These are phyloP conservation scores for Ametastegia equiseti DNA, from an alignment of 2,888 invertebrate species.

Conservation along the genomic window DNA sequence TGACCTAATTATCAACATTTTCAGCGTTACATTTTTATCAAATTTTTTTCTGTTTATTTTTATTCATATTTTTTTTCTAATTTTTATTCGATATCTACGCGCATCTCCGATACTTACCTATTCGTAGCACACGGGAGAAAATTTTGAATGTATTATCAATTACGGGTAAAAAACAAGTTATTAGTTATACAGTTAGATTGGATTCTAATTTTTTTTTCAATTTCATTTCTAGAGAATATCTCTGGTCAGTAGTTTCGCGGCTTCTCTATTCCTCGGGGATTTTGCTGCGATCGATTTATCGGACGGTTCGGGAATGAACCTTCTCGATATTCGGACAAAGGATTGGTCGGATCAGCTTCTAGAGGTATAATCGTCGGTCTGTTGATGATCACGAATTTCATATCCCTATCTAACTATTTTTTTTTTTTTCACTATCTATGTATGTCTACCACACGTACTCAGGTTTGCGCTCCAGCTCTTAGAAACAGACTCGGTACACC, in stretches of 20 bases:
- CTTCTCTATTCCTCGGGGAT: constrained; percentile 90
- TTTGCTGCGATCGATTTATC: constrained; percentile 94
- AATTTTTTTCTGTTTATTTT: not conserved
- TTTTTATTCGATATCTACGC: no score
- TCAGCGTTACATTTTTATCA: not conserved
- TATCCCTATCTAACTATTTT: no score
- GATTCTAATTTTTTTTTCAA: not conserved
- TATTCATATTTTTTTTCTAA: not conserved
- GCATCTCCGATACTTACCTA: not conserved
- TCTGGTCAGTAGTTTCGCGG: constrained; percentile 94
- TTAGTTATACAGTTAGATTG: no score
- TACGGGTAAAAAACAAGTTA: no score
- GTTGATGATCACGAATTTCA: not conserved
- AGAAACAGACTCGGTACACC: constrained; percentile 85
- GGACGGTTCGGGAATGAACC: constrained; percentile 98
- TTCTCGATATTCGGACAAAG: constrained; percentile 88
- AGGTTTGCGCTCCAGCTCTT: constrained; percentile 88
- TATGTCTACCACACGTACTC: constrained; percentile 42
- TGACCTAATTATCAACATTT: constrained; percentile 17
- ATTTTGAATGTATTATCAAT: no score
- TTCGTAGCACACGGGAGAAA: no score
- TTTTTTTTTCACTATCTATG: not conserved
- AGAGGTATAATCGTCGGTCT: constrained; percentile 77
- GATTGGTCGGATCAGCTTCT: constrained; percentile 87
- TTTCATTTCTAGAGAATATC: constrained; percentile 86